Base-by-base conservation (phyloP, 2,113 vertebrate genomes). In the Apistogramma diplotaenia region DNA sequence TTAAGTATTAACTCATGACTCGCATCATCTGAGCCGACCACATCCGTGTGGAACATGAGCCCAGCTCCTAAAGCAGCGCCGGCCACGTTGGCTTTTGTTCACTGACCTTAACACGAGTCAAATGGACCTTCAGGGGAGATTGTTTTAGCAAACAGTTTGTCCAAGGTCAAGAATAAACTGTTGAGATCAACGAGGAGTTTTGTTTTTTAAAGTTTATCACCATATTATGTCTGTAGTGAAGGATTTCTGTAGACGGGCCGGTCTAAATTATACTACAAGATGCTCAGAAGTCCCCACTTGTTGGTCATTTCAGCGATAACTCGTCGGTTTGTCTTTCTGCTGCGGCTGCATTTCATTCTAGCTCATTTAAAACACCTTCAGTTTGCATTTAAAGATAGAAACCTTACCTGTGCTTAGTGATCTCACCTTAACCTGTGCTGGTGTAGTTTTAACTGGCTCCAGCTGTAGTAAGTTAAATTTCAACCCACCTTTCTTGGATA, bases 1-100 rank as follows among this genome's bases (percentile, higher is more conserved):
- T 74, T 5, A 87, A 10, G 31, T 40, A 6, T 59, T 58, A 58
- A 75, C 76, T 74, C 25, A 8, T 82, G 73, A 74, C 33, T 75
- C 57, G 8, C 53, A 74, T 60, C 70, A 71, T 49, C 55, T 74
- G 56, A 78, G 55, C 31, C 33, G 53, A 76, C 46, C 49, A 75
- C 29, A 33, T 35, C 12, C 53, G 16, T 43, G 46, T 55, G 46
- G 21, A 53, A n/a, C 29, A 49, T 18, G 12, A 60, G 11, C 25
- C 65, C 31, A n/a, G 65, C 29, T 70, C 51, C 43, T 51, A 13
- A 25, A n/a, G 25, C 40, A n/a, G 43, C 25, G 51, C 43, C 12
- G 51, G 40, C 31, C 49, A 29, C 1, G 25, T 70, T 70, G 43
- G 19, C 25, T 70, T n/a, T 10, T 70, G 18, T 70, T 35, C 57